Base-by-base conservation (phyloP, 2,888 invertebrate genomes). In the Digitonthophagus gazella region DNA sequence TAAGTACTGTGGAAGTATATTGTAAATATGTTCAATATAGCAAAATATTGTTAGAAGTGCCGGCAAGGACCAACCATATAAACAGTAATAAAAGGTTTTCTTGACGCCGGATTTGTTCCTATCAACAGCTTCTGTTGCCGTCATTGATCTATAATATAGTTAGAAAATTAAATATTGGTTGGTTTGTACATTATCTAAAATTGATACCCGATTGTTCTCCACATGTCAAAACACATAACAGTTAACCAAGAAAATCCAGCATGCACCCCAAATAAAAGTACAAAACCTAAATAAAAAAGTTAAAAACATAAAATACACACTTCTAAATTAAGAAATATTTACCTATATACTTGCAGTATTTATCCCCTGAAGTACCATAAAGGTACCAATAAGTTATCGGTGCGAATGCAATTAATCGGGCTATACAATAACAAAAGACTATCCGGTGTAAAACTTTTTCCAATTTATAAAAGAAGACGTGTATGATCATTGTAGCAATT, bases 141-240 rank as follows among this genome's bases (percentile, higher is more conserved):
- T 44, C 44, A 61, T 61, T 2, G 61, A 61, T 19, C 61, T 61
- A n/a, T n/a, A n/a, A 18, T n/a, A 61, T 19, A 58, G 18, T 3
- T 20, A 18, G 8, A 61, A 16, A 20, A 19, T 5, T 57, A 16
- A 18, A n/a, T 2, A 15, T n/a, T n/a, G n/a, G n/a, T n/a, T n/a
- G n/a, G n/a, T n/a, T n/a, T n/a, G n/a, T n/a, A n/a, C n/a, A n/a
- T n/a, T n/a, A n/a, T n/a, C n/a, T n/a, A n/a, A n/a, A 8, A 44
- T 3, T n/a, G 11, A 8, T 82, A 92, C 92, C 91, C 90, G 82
- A 92, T 91, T 76, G 91, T 92, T 87, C 89, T 89, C 91, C 91
- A 92, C 81, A 92, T 91, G 85, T 92, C 92, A 84, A 91, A 89
- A 80, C 91, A 91, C 87, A 91, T 92, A 78, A 92, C 88, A 83